Conservation (phyloP, 2,797 vertebrate species). For the Amblyraja radiata region DNA sequence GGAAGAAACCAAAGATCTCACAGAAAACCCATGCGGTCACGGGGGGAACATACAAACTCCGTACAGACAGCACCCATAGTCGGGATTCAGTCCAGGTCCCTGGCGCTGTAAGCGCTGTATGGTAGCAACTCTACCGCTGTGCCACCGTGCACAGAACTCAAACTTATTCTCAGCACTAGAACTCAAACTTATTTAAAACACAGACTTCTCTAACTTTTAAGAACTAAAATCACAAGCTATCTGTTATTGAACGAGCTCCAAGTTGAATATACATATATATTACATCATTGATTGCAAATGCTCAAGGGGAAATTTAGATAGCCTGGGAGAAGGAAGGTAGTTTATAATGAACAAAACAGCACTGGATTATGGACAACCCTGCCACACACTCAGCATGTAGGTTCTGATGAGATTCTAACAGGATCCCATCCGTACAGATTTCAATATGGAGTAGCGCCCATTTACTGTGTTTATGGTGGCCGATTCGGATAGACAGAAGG, state of each 20-base stretch:
- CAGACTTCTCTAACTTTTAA: not conserved
- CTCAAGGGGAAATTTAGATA: not conserved
- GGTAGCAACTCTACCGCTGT: too few relatives aligned
- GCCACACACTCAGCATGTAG: not conserved
- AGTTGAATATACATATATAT: not conserved
- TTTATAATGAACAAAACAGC: conserved; percentile 20
- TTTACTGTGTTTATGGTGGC: not conserved
- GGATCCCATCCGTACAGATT: not conserved
- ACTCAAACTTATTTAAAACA: not conserved
- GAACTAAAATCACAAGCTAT: not conserved
- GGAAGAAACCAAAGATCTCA: too few relatives aligned
- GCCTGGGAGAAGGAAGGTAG: not conserved
- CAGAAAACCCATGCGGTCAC: too few relatives aligned
- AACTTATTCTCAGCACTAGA: not conserved
- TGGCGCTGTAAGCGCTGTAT: too few relatives aligned
- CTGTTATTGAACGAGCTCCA: not conserved
- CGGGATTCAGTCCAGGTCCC: too few relatives aligned
- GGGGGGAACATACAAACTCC: too few relatives aligned
- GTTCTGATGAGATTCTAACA: conserved; percentile 8
- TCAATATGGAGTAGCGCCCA: not conserved
- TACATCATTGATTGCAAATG: conserved; percentile 8
- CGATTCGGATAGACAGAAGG: not conserved
- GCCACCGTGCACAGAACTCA: not conserved
- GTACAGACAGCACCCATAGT: too few relatives aligned
- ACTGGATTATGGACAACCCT: conserved; percentile 28